A percentile compares a stretch with the other conserved stretches of the same genome.
phyloP scores from a whole-genome alignment of 2,113 vertebrate species.

The Oreotrochilus melanogaster region DNA sequence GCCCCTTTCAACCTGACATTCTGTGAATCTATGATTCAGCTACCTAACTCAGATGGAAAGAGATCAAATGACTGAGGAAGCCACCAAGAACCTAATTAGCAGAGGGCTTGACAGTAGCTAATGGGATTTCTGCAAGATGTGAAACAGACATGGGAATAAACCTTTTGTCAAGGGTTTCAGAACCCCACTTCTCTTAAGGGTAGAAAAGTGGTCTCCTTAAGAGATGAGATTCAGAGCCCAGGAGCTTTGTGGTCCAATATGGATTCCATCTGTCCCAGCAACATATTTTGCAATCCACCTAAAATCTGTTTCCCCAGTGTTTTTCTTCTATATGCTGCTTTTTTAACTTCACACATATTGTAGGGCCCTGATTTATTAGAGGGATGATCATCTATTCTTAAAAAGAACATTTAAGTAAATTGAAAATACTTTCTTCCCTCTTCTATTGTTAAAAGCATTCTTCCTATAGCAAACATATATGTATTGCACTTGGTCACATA shows the following conservation, averaged over 20 bases:
- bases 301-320: neutral
- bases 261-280: neutral
- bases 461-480: neutral
- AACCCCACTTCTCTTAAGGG: neutral
- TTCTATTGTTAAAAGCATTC: neutral
- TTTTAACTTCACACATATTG: neutral
- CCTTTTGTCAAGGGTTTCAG: neutral
- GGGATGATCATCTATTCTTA: neutral
- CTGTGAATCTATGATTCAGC: neutral
- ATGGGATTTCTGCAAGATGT: neutral
- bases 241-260: neutral
- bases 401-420: neutral
- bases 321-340: neutral
- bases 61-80: neutral
- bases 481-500: neutral
- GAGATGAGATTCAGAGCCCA: neutral
- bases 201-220: neutral
- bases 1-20: too few species aligned
- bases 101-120: neutral
- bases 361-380: neutral
- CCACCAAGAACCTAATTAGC: neutral
- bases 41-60: neutral
- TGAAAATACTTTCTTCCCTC: neutral
- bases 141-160: neutral
- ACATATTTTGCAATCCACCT: neutral